Percentiles rank a stretch among this genome's conserved stretches.
Conservation (phyloP, 2,113 vertebrate species). For the Tachysurus fulvidraco region DNA sequence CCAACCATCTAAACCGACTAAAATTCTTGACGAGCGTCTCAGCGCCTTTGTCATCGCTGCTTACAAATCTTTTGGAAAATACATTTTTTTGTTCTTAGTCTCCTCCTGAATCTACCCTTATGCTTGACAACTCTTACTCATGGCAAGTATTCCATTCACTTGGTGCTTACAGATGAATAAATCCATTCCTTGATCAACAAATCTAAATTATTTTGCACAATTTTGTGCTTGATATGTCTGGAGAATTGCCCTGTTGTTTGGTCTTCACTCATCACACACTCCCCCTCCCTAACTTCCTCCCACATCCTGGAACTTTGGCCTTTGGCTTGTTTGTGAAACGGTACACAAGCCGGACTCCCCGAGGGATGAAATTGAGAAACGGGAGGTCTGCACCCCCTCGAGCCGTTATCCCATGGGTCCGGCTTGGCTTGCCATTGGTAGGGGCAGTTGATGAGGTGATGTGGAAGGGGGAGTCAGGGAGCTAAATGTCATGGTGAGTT, state of each 20-base stretch:
- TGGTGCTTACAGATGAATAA: neutral
- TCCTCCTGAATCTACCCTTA: neutral
- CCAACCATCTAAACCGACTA: conserved; percentile 13
- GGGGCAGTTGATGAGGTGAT: conserved; percentile 20
- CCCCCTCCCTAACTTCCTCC: conserved; percentile 29
- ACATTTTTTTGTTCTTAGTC: neutral
- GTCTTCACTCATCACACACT: conserved; percentile 44
- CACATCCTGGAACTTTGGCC: conserved; percentile 46
- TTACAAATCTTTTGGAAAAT: conserved; percentile 6
- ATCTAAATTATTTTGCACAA: neutral
- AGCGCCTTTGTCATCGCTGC: neutral
- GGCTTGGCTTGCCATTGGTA: conserved; percentile 38
- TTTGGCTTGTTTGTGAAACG: conserved; percentile 54
- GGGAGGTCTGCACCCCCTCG: conserved; percentile 27
- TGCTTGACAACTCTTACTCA: neutral
- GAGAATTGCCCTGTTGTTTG: conserved; percentile 41
- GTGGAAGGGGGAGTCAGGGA: conserved; percentile 13
- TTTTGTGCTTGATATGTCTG: conserved; percentile 25
- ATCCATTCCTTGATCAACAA: neutral
- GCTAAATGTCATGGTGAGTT: conserved; percentile 60
- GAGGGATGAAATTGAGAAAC: conserved; percentile 50
- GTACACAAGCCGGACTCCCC: conserved; percentile 49
- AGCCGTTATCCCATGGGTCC: conserved; percentile 17
- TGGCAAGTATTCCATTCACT: neutral
- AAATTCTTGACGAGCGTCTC: neutral